Evolutionary conservation across 2,888 invertebrate species (phyloP).

Genomic region (Tenthredo notha): DNA sequence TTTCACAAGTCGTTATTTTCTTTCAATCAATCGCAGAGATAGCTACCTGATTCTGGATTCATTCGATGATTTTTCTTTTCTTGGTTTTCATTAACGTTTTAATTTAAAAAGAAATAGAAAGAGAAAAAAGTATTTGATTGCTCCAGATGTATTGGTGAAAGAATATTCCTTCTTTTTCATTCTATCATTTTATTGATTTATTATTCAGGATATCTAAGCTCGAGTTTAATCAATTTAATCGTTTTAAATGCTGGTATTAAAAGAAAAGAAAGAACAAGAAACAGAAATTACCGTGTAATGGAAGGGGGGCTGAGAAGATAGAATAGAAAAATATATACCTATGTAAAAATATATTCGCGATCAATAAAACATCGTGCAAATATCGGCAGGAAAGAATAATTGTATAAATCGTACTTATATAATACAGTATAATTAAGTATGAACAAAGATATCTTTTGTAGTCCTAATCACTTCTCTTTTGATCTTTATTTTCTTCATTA

Average conservation of each 20-base stretch:
- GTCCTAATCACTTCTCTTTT: background rate
- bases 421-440: background rate
- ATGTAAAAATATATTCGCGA: background rate
- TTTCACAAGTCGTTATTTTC: background rate
- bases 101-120: background rate
- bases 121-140: background rate
- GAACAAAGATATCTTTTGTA: background rate
- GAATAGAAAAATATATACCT: background rate
- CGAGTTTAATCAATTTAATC: background rate
- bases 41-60: background rate
- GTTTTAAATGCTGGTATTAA: background rate
- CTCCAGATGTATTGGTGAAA: background rate
- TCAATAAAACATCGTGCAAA: background rate
- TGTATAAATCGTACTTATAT: background rate
- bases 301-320: background rate
- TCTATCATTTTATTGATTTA: background rate
- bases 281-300: background rate
- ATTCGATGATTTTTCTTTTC: background rate
- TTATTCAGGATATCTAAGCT: background rate
- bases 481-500: background rate
- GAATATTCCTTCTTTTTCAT: background rate
- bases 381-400: background rate
- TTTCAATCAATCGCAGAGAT: background rate
- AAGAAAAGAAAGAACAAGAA: background rate
- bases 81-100: background rate